Base-by-base conservation (phyloP, 2,797 vertebrate species). In the Sebastes variabilis region DNA sequence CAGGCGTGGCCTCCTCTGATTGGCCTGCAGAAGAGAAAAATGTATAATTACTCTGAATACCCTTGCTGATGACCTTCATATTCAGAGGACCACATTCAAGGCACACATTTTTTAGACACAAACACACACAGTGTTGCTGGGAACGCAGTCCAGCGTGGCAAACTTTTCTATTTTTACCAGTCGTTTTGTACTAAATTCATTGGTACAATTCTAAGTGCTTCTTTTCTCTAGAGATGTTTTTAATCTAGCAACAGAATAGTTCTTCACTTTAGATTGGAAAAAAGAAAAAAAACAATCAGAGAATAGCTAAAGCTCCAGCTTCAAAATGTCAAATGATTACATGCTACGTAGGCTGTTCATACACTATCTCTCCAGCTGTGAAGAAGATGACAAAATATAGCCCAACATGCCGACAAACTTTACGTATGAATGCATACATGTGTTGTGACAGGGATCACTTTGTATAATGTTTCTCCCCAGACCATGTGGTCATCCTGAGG, bases 31-130 rank as follows among this genome's bases (percentile, higher is more conserved):
- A 71, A 74, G 61, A 82, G 29, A 87, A 92, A 92, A 87, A 81
- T 61, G 55, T 75, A 90, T 92, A 94, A 93, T 94, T 91, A 92
- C 68, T 77, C 74, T 32, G 76, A 86, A 83, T 82, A 71, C 42
- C 88, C 88, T 94, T 88, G 74, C 69, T 59, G 75, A 72, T 85
- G 82, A 87, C 90, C 92, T 94, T 91, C 69, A 80, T 67, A 74
- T 75, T 83, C 65, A 83, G 59, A 75, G 58, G 66, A 80, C 72
- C 27, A 59, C 55, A 69, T 70, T 75, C 14, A 7, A 77, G 46
- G 42, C 20, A 24, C 75, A 56, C 54, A 58, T 38, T 1, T 66
- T 65, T 75, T 20, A 56, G 20, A 18, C 75, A 75, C 58, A 75
- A 52, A 75, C 38, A 81, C 38, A 22, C 32, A 54, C 20, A 36